Evolutionary conservation across 2,113 vertebrate species (phyloP).

Genomic region (Meles meles): DNA sequence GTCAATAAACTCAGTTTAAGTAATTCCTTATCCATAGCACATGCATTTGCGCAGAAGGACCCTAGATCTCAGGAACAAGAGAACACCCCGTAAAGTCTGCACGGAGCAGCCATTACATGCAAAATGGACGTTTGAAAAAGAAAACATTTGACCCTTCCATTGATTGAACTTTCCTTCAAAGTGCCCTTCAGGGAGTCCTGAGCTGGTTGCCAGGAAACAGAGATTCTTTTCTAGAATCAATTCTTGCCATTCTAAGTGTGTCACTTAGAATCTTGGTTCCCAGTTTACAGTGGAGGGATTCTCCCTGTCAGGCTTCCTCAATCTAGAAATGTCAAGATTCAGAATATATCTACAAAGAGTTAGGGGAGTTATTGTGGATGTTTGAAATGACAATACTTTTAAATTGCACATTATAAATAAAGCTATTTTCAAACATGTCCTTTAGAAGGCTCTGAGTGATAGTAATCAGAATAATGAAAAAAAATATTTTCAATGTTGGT

Average conservation of each 20-base stretch:
- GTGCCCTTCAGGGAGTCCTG: conserved; percentile 66
- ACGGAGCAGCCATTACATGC: conserved; percentile 52
- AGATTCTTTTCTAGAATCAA: conserved; percentile 68
- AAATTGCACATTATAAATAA: background rate
- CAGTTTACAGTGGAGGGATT: background rate
- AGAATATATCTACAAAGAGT: background rate
- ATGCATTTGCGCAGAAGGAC: conserved; percentile 66
- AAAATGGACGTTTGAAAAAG: conserved; percentile 68
- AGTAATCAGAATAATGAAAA: background rate
- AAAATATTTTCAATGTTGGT: background rate
- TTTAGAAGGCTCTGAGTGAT: background rate
- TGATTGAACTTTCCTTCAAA: conserved; percentile 72
- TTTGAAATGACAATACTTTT: background rate
- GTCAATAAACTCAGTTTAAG: conserved; percentile 80
- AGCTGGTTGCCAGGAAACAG: conserved; percentile 74
- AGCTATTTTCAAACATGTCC: background rate
- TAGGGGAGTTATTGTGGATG: background rate
- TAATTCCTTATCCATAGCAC: conserved; percentile 76
- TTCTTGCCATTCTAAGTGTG: conserved; percentile 64
- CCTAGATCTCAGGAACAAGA: conserved; percentile 51
- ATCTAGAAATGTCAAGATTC: conserved; percentile 19
- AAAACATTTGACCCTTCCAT: conserved; percentile 74
- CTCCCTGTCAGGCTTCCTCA: background rate
- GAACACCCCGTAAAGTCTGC: background rate
- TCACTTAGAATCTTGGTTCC: conserved; percentile 34